Percentiles rank a stretch among this genome's conserved stretches.
These are phyloP conservation scores for Anagyrus pseudococci DNA, from an alignment of 2,888 invertebrate genomes.

Conservation along the genomic window DNA sequence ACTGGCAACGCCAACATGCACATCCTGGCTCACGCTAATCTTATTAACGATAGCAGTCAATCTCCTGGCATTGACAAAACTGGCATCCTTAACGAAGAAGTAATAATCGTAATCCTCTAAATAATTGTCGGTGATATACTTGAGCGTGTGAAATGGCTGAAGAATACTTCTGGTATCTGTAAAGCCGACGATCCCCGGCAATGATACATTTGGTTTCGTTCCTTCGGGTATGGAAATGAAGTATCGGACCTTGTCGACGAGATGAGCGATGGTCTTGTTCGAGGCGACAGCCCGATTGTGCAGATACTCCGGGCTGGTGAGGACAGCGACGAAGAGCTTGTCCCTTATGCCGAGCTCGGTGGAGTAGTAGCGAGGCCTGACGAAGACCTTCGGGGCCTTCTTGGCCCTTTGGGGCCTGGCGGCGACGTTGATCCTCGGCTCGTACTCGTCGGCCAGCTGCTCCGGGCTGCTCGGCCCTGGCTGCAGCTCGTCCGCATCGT, in stretches of 20 bases:
- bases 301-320: constrained; percentile 78
- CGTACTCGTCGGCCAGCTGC: constrained; percentile 58
- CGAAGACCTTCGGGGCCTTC: constrained; percentile 68
- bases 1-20: constrained; percentile 78
- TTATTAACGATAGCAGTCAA: constrained; percentile 75
- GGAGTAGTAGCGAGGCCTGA: constrained; percentile 91
- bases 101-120: constrained; percentile 92
- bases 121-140: constrained; percentile 89
- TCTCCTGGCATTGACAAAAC: constrained; percentile 82
- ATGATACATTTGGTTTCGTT: constrained; percentile 64
- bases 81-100: constrained; percentile 83
- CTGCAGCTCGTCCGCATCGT: constrained; percentile 38
- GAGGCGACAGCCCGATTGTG: constrained; percentile 79
- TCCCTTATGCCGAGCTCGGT: constrained; percentile 94
- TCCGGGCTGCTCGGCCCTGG: constrained; percentile 43
- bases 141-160: constrained; percentile 85
- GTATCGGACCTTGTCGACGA: constrained; percentile 83
- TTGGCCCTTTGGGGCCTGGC: constrained; percentile 62
- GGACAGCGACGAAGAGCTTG: constrained; percentile 84
- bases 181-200: constrained; percentile 84
- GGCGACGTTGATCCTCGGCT: constrained; percentile 62
- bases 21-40: constrained; percentile 84
- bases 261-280: constrained; percentile 86
- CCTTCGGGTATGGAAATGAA: constrained; percentile 70
- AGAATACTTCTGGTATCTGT: constrained; percentile 79